These are phyloP conservation scores for Carcharodon carcharias DNA, from an alignment of 2,797 vertebrate genomes.

Conservation along the genomic window DNA sequence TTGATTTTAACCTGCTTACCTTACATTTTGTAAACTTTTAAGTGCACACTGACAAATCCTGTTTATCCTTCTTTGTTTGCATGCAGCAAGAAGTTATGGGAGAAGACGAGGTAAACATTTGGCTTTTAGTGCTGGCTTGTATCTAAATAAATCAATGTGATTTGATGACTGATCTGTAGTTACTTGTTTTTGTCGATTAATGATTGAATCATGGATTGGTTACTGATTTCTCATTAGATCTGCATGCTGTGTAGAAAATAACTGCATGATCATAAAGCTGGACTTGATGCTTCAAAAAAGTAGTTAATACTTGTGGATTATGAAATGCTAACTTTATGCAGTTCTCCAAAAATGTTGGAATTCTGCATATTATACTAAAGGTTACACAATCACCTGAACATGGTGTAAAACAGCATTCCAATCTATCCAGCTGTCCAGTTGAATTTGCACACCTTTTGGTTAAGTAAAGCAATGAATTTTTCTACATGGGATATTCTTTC, in stretches of 20 bases:
- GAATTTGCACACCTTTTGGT: neutral
- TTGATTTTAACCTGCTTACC: neutral
- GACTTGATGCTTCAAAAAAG: neutral
- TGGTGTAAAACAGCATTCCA: neutral
- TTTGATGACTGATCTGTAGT: slow-evolving; percentile 3
- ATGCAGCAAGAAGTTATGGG: slow-evolving; percentile 98
- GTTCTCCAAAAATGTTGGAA: neutral
- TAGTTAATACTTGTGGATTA: neutral
- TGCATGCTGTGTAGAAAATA: neutral
- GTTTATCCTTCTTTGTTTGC: slow-evolving; percentile 77
- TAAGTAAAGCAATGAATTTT: neutral
- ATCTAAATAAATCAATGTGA: neutral
- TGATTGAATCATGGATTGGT: neutral
- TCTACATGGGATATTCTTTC: neutral
- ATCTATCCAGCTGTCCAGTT: neutral
- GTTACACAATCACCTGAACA: neutral
- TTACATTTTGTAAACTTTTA: neutral
- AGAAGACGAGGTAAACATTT: slow-evolving; percentile 94
- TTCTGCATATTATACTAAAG: neutral
- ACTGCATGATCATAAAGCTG: neutral
- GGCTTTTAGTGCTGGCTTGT: slow-evolving; percentile 33
- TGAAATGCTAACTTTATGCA: neutral
- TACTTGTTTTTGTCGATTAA: slow-evolving; percentile 23
- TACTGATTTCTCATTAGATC: slow-evolving; percentile 5
- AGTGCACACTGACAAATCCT: slow-evolving; percentile 51